Percentiles rank a stretch among this genome's conserved stretches.
Evolutionary conservation across 64 coral and sea anemone genomes (phyloP).

Genomic region (Orbicella faveolata): DNA sequence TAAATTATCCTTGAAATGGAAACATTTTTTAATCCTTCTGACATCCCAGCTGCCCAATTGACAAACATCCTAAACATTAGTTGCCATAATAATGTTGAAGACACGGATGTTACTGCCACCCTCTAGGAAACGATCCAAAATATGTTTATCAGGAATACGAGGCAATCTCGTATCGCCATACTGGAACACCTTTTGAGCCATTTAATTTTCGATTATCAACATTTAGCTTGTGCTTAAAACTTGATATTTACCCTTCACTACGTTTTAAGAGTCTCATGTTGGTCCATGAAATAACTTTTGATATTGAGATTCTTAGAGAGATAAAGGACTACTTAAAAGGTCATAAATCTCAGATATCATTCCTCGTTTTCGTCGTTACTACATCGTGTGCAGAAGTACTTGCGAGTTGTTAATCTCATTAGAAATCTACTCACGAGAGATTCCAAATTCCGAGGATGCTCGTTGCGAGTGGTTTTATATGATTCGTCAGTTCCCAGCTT

Average conservation of each 20-base stretch:
- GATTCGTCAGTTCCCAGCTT: not conserved
- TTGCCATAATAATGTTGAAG: not conserved
- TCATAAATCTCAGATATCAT: not conserved
- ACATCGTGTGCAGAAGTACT: not conserved
- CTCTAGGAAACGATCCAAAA: not conserved
- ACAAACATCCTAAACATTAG: not conserved
- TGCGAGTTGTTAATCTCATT: not conserved
- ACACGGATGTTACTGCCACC: not conserved
- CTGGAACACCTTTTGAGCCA: not conserved
- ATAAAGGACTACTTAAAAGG: constrained; percentile 12
- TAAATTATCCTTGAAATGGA: not conserved
- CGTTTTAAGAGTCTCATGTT: not conserved
- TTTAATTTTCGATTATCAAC: not conserved
- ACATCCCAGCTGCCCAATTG: not conserved
- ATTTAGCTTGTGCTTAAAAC: not conserved
- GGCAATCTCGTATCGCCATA: not conserved
- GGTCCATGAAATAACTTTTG: constrained; percentile 37
- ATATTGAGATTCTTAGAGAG: constrained; percentile 37
- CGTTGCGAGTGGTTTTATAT: not conserved
- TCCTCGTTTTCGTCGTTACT: not conserved
- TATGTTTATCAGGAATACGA: not conserved
- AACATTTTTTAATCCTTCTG: not conserved
- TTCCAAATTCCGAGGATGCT: not conserved
- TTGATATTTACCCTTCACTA: not conserved
- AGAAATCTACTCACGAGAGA: not conserved